Conservation (phyloP, 2,888 invertebrate genomes). For the Scaptomyza tumidula region DNA sequence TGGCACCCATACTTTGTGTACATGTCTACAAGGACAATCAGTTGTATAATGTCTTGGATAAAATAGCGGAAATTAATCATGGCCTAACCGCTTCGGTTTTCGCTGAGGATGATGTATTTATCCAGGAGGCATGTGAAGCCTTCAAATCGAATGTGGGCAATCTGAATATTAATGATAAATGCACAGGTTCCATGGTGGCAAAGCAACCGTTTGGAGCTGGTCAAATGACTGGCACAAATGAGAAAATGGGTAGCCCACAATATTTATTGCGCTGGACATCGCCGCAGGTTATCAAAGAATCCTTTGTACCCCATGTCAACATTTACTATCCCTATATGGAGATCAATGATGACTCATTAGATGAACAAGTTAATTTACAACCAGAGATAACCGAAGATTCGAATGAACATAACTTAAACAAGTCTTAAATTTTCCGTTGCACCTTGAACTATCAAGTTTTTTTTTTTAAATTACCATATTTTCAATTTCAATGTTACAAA, state of each 20-base stretch:
- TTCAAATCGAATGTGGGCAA: constrained; percentile 96
- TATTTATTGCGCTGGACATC: constrained; percentile 96
- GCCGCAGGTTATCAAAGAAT: constrained; percentile 96
- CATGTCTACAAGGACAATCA: constrained; percentile 94
- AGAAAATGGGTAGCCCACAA: constrained; percentile 98
- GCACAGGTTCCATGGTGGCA: constrained; percentile 98
- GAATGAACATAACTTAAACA: background rate
- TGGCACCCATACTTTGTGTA: constrained; percentile 95
- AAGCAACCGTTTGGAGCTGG: constrained; percentile 99
- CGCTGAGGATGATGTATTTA: constrained; percentile 91
- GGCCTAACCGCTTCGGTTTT: constrained; percentile 98
- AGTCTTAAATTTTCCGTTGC: background rate
- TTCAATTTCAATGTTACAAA: too few species aligned
- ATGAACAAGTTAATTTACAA: background rate
- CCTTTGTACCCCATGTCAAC: constrained; percentile 91
- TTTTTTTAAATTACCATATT: background rate
- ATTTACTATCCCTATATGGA: constrained; percentile 86
- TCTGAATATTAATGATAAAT: constrained; percentile 99
- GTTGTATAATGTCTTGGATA: constrained; percentile 87
- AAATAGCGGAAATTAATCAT: constrained; percentile 91
- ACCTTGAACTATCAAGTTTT: background rate
- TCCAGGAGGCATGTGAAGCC: constrained; percentile 89
- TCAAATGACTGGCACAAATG: constrained; percentile 98
- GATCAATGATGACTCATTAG: constrained; percentile 14
- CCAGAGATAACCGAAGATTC: background rate